Evolutionary conservation across 2,113 vertebrate genomes (phyloP), one percentile per base, ranked within the genome.

Genomic region (Grammomys dolichurus): DNA sequence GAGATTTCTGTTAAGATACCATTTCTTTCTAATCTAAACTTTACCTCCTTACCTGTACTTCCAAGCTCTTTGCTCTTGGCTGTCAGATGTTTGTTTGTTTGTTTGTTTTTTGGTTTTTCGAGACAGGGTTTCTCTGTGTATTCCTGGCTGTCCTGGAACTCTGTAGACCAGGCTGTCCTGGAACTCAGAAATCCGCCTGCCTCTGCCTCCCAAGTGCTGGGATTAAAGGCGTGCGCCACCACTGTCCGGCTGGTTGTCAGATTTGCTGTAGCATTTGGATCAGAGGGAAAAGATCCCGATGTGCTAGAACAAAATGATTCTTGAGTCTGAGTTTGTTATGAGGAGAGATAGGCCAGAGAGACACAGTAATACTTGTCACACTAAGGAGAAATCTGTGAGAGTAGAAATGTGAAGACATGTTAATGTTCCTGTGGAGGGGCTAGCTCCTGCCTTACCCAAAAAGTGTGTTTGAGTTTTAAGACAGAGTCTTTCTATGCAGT

Each of bases 381-480:
- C 67, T 89, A 33, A 73, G 43, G 36, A 56, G 69, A 91, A 90
- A 73, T n/a, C 93, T 70, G 70, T 86, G 46, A 76, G 51, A 86
- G n/a, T 92, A 40, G 51, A 22, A 70, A 88, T 16, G 26, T 72
- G n/a, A 96, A 14, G 77, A 77, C 85, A 95, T 73, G 75, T 89
- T 77, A 96, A 89, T 87, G 24, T 90, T 78, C 90, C 69, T 90
- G 20, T 92, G 70, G 58, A 81, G 46, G 92, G 48, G 24, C 94
- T 63, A 86, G 65, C 51, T 90, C 80, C n/a, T 63, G 24, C n/a
- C 20, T 28, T 31, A 31, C 24, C 58, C 36, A 3, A 43, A 43
- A 81, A 9, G 22, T 54, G 19, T 13, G 17, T 54, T 36, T 43
- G 20, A 14, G 6, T 76, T 56, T 80, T 54, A 43, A 78, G 48